Evolutionary conservation across 2,113 vertebrate genomes (phyloP).

Genomic region (Machaerirhynchus nigripectus): DNA sequence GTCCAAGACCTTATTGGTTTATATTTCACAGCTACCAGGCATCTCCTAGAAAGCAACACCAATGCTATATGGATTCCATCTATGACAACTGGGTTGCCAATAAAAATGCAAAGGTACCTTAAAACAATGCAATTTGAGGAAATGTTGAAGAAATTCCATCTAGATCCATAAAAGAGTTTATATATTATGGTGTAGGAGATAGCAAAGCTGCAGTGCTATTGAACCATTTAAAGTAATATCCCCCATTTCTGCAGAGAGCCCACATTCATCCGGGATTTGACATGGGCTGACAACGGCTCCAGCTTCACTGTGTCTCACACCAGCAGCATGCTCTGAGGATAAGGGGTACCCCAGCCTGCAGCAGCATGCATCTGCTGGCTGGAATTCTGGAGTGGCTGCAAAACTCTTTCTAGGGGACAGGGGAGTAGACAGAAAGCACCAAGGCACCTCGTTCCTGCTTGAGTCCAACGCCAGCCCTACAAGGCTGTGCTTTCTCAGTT

Average conservation of each 20-base stretch:
- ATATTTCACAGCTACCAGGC: constrained; percentile 24
- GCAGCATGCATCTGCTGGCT: background rate
- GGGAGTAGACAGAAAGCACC: background rate
- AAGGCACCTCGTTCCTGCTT: background rate
- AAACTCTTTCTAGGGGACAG: background rate
- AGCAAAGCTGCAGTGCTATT: background rate
- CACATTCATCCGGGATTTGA: background rate
- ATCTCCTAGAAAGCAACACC: background rate
- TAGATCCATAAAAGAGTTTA: background rate
- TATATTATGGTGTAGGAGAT: background rate
- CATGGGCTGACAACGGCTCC: fast-evolving
- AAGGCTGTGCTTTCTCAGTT: background rate
- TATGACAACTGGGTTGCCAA: background rate
- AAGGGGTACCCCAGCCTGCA: background rate
- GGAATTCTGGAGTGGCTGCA: background rate
- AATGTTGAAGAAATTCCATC: background rate
- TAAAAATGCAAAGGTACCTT: constrained; percentile 46
- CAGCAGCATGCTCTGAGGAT: background rate
- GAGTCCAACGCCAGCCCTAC: background rate
- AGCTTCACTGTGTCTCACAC: background rate
- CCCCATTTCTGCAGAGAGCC: background rate
- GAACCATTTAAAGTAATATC: background rate
- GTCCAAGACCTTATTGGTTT: background rate
- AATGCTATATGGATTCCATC: background rate
- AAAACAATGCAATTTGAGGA: constrained; percentile 26